Conservation (phyloP, 2,888 invertebrate genomes). For the Graphium colonna region DNA sequence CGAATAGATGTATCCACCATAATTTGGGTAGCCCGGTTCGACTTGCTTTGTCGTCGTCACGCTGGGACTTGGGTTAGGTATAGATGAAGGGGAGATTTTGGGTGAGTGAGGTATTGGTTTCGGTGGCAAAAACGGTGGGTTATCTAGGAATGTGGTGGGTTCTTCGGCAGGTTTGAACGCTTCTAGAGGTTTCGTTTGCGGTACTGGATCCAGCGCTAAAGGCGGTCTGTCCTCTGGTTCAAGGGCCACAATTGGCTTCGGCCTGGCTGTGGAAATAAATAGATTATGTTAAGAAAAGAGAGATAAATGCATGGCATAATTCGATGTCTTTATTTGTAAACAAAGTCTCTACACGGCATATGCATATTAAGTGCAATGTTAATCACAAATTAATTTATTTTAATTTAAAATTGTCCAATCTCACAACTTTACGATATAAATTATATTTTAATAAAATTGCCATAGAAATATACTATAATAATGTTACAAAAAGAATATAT, state of each 20-base stretch:
- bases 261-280: constrained; percentile 37
- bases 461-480: too few relatives aligned
- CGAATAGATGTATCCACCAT: constrained; percentile 62
- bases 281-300: background rate
- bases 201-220: constrained; percentile 33
- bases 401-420: too few relatives aligned
- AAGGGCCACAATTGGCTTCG: constrained; percentile 28
- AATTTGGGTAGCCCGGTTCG: constrained; percentile 58
- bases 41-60: constrained; percentile 54
- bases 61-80: constrained; percentile 71
- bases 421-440: too few relatives aligned
- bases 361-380: too few relatives aligned
- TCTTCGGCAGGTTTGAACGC: constrained; percentile 46
- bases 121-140: constrained; percentile 47
- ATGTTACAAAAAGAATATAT: too few relatives aligned
- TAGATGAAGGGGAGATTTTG: constrained; percentile 73
- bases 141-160: constrained; percentile 45
- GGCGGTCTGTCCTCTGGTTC: constrained; percentile 39
- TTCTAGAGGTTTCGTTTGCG: constrained; percentile 46
- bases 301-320: background rate
- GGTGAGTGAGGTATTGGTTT: constrained; percentile 62
- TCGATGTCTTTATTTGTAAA: background rate
- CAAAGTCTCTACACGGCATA: too few relatives aligned
- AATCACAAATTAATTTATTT: too few relatives aligned
- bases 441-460: too few relatives aligned